Base-by-base conservation (phyloP, 1,140 invertebrate species). In the Capitella teleta region DNA sequence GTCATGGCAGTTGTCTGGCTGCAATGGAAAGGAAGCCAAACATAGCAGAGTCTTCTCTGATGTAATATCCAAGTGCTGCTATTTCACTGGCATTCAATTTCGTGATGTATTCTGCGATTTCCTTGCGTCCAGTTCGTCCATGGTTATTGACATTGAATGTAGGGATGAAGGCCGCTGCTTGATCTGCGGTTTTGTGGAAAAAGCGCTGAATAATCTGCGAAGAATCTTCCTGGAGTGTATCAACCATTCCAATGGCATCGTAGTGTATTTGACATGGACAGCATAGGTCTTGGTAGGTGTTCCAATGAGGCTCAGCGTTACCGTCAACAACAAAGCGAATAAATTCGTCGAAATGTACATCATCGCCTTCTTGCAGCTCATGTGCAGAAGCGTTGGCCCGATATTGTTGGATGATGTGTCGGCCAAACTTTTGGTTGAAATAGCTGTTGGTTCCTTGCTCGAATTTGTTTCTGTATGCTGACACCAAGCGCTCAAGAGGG, bases 261-360 rank as follows among this genome's bases (percentile, higher is more conserved):
- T 92, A 95, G 61, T 85, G 82, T 41, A 94, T 78, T 14, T 77
- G 66, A 67, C 91, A 95, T 0, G 89, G 89, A 62, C 85, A 81
- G 64, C 91, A 95, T 6, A 93, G 72, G 42, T 83, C 79, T 51
- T 79, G 75, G 52, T 88, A 83, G 0, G 86, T 81, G 61, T 80
- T 79, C 90, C 90, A 94, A 62, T 95, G 91, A n/a, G n/a, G n/a
- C n/a, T n/a, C n/a, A 62, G 93, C 89, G 66, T 91, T 91, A 63
- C 77, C 62, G 51, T 82, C 80, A 0, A 83, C 78, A 25, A 92
- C 72, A 68, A 88, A 94, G 54, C 82, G 70, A 0, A 85, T 81
- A 66, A 94, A 95, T 70, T 94, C 89, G 14, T 73, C 64, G 68
- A 95, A 94, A 0, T 81, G 85, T 0, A 93, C 88, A 71, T 90